Percentiles rank a stretch among this genome's conserved stretches.
Conservation (phyloP, 2,797 vertebrate species). For the Chromobotia macracanthus region DNA sequence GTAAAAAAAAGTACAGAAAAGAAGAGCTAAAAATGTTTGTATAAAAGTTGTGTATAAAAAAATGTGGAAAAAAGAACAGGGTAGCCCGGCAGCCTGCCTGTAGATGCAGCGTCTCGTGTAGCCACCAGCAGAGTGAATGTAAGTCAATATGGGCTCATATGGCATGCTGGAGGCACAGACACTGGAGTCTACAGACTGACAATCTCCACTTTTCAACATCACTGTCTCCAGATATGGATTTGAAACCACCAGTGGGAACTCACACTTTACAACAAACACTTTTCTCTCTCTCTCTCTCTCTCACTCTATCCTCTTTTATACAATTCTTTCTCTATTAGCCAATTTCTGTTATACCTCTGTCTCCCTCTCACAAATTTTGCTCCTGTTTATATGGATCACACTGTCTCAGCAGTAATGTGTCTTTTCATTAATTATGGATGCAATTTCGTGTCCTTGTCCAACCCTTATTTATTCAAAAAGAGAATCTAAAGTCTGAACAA, state of each 20-base stretch:
- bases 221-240: slow-evolving; percentile 64
- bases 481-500: slow-evolving; percentile 47
- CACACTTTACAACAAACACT: slow-evolving; percentile 27
- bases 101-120: slow-evolving; percentile 50
- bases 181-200: slow-evolving; percentile 63
- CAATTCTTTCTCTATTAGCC: too few species aligned
- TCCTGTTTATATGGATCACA: slow-evolving; percentile 52
- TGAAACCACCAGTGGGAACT: slow-evolving; percentile 52
- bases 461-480: slow-evolving; percentile 60
- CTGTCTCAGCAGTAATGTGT: slow-evolving; percentile 60
- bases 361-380: slow-evolving; percentile 49
- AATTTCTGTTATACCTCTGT: background rate
- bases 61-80: background rate
- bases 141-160: slow-evolving; percentile 69
- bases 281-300: slow-evolving; percentile 32
- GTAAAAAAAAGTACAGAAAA: too few species aligned
- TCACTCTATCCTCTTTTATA: background rate
- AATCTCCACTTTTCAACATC: slow-evolving; percentile 62
- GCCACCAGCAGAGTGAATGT: slow-evolving; percentile 60
- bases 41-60: slow-evolving; percentile 1
- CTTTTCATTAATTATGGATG: slow-evolving; percentile 72
- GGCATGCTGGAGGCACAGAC: slow-evolving; percentile 67
- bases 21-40: too few species aligned
- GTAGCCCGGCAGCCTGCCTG: slow-evolving; percentile 59
- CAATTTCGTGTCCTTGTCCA: slow-evolving; percentile 62